Conservation (phyloP, 53 echinoderm and acorn worm species). For the Paracentrotus lividus region DNA sequence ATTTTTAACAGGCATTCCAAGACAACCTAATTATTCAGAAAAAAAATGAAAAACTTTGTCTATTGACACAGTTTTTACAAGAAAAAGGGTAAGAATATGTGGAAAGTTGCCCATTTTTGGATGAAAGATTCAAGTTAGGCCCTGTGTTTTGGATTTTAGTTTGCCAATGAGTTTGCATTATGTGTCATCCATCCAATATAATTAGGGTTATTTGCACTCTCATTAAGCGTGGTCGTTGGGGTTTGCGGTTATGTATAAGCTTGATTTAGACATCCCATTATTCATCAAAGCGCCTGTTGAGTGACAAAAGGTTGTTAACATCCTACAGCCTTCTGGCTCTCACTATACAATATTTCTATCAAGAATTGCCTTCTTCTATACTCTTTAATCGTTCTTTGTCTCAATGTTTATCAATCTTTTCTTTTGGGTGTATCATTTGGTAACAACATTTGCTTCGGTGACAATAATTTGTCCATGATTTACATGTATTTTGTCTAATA, state of each 20-base stretch:
- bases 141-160: not conserved
- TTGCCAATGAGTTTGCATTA: not conserved
- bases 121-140: not conserved
- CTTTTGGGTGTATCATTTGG: too few relatives aligned
- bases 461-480: too few relatives aligned
- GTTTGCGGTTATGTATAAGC: not conserved
- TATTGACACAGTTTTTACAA: not conserved
- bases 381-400: too few relatives aligned
- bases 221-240: slow-evolving; percentile 3
- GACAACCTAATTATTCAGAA: not conserved
- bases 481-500: too few relatives aligned
- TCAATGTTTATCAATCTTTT: too few relatives aligned
- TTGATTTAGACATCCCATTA: not conserved
- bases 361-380: too few relatives aligned
- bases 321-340: too few relatives aligned
- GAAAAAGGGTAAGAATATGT: not conserved
- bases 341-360: too few relatives aligned
- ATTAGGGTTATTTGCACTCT: not conserved
- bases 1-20: not conserved
- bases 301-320: too few relatives aligned
- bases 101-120: not conserved
- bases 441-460: too few relatives aligned
- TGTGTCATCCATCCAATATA: slow-evolving; percentile 18
- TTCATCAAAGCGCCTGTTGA: not conserved
- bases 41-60: not conserved